Percentiles rank a stretch among this genome's conserved stretches.
Conservation (phyloP, 2,113 vertebrate species). For the Loxodonta africana region DNA sequence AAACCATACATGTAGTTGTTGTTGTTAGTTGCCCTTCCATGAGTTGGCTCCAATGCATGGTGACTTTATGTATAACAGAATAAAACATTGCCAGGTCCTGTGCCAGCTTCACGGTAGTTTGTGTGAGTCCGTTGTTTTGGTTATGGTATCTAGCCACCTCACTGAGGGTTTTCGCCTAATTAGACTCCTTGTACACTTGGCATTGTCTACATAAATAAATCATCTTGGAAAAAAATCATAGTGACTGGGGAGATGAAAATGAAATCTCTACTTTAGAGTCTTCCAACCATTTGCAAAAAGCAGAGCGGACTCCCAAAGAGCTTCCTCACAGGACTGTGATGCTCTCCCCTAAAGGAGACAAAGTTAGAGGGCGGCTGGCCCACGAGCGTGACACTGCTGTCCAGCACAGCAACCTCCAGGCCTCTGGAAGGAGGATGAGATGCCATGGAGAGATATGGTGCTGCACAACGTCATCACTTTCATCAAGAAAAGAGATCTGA, state of each 20-base stretch:
- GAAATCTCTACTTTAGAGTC: background rate
- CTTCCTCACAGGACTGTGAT: no score
- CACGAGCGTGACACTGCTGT: no score
- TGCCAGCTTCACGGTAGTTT: background rate
- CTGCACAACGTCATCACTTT: background rate
- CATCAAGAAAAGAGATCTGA: background rate
- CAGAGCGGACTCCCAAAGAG: background rate
- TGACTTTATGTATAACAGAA: background rate
- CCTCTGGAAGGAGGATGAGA: no score
- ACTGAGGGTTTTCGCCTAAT: background rate
- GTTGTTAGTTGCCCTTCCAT: background rate
- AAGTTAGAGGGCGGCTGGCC: background rate
- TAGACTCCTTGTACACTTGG: background rate
- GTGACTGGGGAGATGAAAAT: background rate
- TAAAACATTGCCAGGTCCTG: background rate
- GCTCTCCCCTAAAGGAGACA: background rate
- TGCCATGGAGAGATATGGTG: no score
- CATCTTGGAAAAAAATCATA: background rate
- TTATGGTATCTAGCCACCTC: background rate
- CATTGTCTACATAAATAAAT: background rate
- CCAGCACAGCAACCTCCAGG: accelerated
- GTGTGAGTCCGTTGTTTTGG: background rate
- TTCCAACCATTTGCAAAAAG: background rate
- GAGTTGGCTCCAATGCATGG: background rate
- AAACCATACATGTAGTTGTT: background rate